Evolutionary conservation across 1,140 invertebrate genomes (phyloP).

Genomic region (Pararge aegeria): DNA sequence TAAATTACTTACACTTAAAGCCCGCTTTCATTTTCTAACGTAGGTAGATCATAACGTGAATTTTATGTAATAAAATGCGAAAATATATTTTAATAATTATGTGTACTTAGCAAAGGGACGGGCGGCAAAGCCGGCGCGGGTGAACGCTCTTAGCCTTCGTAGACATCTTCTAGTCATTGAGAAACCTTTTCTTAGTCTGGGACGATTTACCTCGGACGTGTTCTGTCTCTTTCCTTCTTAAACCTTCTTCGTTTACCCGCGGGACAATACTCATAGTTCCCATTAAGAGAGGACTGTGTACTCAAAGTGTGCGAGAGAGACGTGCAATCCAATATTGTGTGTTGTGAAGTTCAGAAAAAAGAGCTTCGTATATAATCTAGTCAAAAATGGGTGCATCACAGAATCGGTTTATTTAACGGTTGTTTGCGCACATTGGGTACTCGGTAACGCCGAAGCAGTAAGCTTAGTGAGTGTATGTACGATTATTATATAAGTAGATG

Average conservation of each 20-base stretch:
- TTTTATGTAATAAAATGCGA: slow-evolving; percentile 79
- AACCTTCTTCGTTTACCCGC: slow-evolving; percentile 60
- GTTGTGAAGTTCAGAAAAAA: slow-evolving; percentile 9
- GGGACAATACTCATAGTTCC: slow-evolving; percentile 70
- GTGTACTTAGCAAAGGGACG: slow-evolving; percentile 72
- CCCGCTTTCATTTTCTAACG: slow-evolving; percentile 76
- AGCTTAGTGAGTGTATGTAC: slow-evolving; percentile 78
- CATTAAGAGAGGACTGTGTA: slow-evolving; percentile 55
- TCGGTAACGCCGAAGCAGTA: slow-evolving; percentile 57
- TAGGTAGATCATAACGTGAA: slow-evolving; percentile 79
- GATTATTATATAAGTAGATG: slow-evolving; percentile 79
- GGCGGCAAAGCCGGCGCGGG: slow-evolving; percentile 73
- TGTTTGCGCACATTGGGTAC: slow-evolving; percentile 61
- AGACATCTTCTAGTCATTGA: slow-evolving; percentile 52
- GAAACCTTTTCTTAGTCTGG: slow-evolving; percentile 28
- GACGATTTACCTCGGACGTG: slow-evolving; percentile 24
- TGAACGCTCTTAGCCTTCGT: slow-evolving; percentile 48
- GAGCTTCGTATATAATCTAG: slow-evolving; percentile 55
- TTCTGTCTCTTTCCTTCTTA: slow-evolving; percentile 29
- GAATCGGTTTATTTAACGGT: slow-evolving; percentile 13
- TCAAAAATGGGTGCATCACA: slow-evolving; percentile 38
- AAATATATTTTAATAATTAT: slow-evolving; percentile 80
- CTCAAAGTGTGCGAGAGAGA: slow-evolving; percentile 51
- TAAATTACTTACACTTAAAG: slow-evolving; percentile 68
- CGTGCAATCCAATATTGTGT: background rate